Base-by-base conservation (phyloP, 2,888 invertebrate genomes). In the Andrena chrysosceles region DNA sequence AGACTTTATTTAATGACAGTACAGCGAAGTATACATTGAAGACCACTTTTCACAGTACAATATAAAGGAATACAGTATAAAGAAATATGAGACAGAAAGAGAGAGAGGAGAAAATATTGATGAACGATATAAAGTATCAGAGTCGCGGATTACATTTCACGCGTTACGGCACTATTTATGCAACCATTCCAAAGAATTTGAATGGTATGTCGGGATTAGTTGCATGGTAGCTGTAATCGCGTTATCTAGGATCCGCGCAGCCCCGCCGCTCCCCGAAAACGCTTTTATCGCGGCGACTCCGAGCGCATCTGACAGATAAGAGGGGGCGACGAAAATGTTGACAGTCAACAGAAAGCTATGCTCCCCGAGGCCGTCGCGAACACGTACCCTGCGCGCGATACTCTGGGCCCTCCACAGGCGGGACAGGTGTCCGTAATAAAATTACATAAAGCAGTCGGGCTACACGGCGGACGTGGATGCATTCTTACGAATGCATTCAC, bases 401-500 rank as follows among this genome's bases (percentile, higher is more conserved):
- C 54, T 64, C 79, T 16, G 33, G 26, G 64, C 56, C 23, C 23
- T 4, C 49, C 29, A 60, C 42, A 64, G 35, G 70, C 63, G 49
- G 73, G 87, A 87, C 89, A 89, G 89, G 88, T 89, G 87, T 89
- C 84, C 79, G 70, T 68, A 67, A 66, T 81, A 83, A 82, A 89
- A 87, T 88, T 87, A 87, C 86, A 87, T 82, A 81, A 87, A 88
- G 66, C 67, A 84, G 77, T 79, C 83, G 77, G 86, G 10, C 56
- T 20, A 75, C 66, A 83, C 83, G 66, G 64, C 77, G 85, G 76
- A 86, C 83, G 85, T 81, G 86, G 85, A 85, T 89, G 87, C 89
- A 89, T 89, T 87, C 90, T 86, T 88, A 89, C 81, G 84, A 90
- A 89, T 89, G 90, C 89, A 86, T 90, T 90, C 90, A 90, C 89